Percentiles rank a stretch among this genome's conserved stretches.
These are phyloP conservation scores for Lindbergichthys nudifrons DNA, from an alignment of 2,797 vertebrate genomes.

Conservation along the genomic window DNA sequence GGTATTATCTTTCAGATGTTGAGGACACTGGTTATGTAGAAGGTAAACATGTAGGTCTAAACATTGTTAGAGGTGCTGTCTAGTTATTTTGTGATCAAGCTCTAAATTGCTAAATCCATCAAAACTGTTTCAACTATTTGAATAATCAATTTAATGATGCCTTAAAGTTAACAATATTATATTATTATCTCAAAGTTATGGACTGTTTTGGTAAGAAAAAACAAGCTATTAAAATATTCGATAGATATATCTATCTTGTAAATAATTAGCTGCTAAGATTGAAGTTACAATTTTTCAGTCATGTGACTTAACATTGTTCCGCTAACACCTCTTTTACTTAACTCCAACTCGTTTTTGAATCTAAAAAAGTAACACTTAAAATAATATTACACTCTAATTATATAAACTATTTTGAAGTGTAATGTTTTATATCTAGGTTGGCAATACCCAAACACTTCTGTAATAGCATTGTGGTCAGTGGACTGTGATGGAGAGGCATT, in stretches of 20 bases:
- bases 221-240: not conserved
- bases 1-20: not conserved
- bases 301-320: too few species aligned
- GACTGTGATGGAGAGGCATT: slow-evolving; percentile 52
- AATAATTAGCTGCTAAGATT: too few species aligned
- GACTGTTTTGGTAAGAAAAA: not conserved
- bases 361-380: not conserved
- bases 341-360: not conserved
- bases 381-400: not conserved
- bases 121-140: too few species aligned
- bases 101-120: too few species aligned
- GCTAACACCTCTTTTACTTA: not conserved
- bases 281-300: too few species aligned
- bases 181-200: not conserved
- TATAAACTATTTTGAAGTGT: not conserved
- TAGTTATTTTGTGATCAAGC: not conserved
- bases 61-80: not conserved
- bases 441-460: not conserved
- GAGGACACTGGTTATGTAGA: not conserved
- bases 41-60: not conserved
- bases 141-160: too few species aligned
- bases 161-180: not conserved
- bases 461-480: slow-evolving; percentile 26
- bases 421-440: slow-evolving; percentile 13
- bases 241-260: too few species aligned